Conservation (phyloP, 2,113 vertebrate genomes). For the Nymphicus hollandicus region DNA sequence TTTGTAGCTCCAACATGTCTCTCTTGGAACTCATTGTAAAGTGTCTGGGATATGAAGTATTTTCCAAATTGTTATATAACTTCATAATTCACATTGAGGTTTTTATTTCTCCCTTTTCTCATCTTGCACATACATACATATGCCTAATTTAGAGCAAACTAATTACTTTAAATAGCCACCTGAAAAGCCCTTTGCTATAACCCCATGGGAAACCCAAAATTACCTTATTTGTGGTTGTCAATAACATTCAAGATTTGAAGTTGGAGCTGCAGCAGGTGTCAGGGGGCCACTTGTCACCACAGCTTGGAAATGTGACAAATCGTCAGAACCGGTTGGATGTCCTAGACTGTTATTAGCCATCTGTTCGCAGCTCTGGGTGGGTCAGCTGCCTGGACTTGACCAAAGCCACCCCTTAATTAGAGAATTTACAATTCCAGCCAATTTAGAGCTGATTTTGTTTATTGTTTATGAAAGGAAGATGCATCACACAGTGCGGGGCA, state of each 20-base stretch:
- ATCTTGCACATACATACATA: background rate
- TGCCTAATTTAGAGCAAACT: background rate
- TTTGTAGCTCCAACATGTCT: constrained; percentile 24
- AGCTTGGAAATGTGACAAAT: constrained; percentile 53
- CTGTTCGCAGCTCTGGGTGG: constrained; percentile 36
- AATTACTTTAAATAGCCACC: background rate
- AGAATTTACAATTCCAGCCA: background rate
- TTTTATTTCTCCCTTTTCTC: background rate
- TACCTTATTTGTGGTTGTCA: background rate
- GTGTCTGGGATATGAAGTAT: background rate
- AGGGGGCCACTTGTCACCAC: constrained; percentile 40
- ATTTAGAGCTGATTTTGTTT: constrained; percentile 7
- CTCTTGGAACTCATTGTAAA: background rate
- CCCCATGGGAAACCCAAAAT: background rate
- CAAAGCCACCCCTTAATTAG: constrained; percentile 8
- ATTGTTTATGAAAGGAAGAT: background rate
- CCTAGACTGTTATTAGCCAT: constrained; percentile 62
- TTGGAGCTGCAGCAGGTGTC: constrained; percentile 50
- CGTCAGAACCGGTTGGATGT: background rate
- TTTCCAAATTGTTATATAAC: constrained; percentile 49
- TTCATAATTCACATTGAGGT: background rate
- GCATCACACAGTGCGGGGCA: accelerated
- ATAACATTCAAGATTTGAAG: background rate
- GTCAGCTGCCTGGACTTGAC: constrained; percentile 50
- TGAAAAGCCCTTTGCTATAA: background rate